Evolutionary conservation across 2,797 vertebrate species (phyloP), one percentile per base, ranked within the genome.

Genomic region (Gymnopithys bicolor): DNA sequence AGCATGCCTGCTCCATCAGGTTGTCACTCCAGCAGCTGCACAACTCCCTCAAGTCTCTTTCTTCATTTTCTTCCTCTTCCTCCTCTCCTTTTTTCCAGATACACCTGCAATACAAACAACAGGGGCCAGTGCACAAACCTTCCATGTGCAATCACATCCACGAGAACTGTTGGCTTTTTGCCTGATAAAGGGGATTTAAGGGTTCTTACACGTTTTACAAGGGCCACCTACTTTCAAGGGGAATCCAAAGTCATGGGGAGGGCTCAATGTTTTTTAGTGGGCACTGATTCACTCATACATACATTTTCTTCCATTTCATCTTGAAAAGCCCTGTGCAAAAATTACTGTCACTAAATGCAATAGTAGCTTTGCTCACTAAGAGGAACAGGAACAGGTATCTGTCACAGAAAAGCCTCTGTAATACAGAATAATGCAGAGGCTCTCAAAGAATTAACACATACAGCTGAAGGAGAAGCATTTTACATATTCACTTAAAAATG

Each of bases 51-150:
- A 97, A 93, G 96, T 95, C 79, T 96, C 94, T 59, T 91, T 96
- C 94, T 90, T 97, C 69, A 95, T 96, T 94, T 97, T 96, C 93
- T 87, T 96, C 85, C 90, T 95, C 95, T 93, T 97, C 88, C 82
- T 96, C 69, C 76, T 97, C 93, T 97, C 95, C 64, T 94, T 97
- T 94, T 96, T 97, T 30, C 77, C 93, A 55, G 92, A 79, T 79
- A 84, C 66, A 32, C 69, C 96, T 96, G 73, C 49, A 39, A 77
- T 11, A 41, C 35, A 93, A 69, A 84, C 18, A 92, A 84, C 14
- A 94, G 41, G 27, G 18, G 13, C 30, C 35, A 67, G 30, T 95
- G 58, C 43, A 86, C 37, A 91, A 91, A 58, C 33, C 17, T 60
- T 56, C 67, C 73, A 43, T 0, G 1, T 52, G 46, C 18, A 77